These are phyloP conservation scores for Enteromius argenteus DNA, from an alignment of 2,797 vertebrate genomes.

Conservation along the genomic window DNA sequence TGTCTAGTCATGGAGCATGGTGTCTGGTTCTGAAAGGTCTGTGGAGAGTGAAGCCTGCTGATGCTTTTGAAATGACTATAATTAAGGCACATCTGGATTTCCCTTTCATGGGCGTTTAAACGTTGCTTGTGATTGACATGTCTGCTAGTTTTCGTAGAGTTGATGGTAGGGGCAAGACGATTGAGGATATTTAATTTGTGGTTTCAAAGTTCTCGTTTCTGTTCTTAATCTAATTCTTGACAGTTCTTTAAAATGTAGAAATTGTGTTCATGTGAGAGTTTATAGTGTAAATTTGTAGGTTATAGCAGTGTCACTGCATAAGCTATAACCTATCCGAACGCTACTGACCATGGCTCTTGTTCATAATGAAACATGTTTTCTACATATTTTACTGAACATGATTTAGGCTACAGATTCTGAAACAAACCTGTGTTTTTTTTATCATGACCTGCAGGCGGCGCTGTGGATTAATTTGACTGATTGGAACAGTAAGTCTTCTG, in stretches of 20 bases:
- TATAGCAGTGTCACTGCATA: not conserved
- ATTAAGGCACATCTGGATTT: constrained; percentile 73
- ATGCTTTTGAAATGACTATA: constrained; percentile 64
- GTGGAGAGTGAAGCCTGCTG: constrained; percentile 55
- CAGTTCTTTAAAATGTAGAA: not conserved
- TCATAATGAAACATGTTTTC: not conserved
- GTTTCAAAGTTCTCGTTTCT: constrained; percentile 23
- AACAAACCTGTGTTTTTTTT: constrained; percentile 18
- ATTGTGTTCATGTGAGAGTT: constrained; percentile 10
- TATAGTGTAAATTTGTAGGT: not conserved
- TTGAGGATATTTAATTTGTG: constrained; percentile 22
- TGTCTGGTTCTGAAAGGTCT: constrained; percentile 41
- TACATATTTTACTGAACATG: not conserved
- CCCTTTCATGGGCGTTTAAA: constrained; percentile 47
- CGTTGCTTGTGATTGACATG: constrained; percentile 32
- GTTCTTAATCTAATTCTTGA: constrained; percentile 2
- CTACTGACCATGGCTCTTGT: not conserved
- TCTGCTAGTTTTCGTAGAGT: constrained; percentile 21
- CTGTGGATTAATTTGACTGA: constrained; percentile 59
- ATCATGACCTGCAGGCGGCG: constrained; percentile 51
- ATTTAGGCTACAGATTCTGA: not conserved
- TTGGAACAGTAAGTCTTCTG: not conserved
- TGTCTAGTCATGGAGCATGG: constrained; percentile 35
- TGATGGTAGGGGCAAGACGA: constrained; percentile 33
- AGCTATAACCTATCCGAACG: not conserved